phyloP scores from a whole-genome alignment of 2,113 vertebrate species.

The Tretioscincus oriximinensis region DNA sequence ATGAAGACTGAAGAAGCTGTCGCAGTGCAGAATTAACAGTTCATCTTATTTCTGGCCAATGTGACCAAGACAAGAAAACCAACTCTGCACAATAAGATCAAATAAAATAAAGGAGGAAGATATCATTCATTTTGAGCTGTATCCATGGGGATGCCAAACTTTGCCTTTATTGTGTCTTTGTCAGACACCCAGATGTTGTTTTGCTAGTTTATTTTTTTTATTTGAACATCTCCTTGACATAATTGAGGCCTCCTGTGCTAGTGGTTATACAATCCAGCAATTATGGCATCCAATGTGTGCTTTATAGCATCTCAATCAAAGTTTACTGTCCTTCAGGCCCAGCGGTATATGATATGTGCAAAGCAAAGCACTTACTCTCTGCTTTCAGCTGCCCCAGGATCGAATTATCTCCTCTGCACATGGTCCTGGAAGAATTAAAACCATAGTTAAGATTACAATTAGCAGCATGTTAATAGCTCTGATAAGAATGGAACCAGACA shows the following conservation, averaged over 20 bases:
- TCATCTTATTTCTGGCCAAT: background rate
- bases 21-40: background rate
- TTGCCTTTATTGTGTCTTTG: background rate
- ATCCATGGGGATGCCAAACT: conserved; percentile 2
- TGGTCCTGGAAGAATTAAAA: conserved; percentile 81
- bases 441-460: conserved; percentile 24
- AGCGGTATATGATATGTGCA: background rate
- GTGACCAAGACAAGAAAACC: fast-evolving
- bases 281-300: fast-evolving
- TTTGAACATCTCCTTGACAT: conserved; percentile 8
- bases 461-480: background rate
- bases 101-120: fast-evolving
- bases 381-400: conserved; percentile 87
- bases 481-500: background rate
- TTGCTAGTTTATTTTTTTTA: background rate
- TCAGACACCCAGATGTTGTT: conserved; percentile 21
- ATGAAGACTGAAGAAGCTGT: too few species aligned
- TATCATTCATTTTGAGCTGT: background rate
- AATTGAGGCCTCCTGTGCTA: background rate
- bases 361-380: conserved; percentile 81
- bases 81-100: background rate
- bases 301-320: background rate
- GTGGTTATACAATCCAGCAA: background rate
- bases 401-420: conserved; percentile 91
- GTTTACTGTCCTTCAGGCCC: conserved; percentile 11